Evolutionary conservation across 92 coral and sea anemone species (phyloP).

Genomic region (Porites lobata): DNA sequence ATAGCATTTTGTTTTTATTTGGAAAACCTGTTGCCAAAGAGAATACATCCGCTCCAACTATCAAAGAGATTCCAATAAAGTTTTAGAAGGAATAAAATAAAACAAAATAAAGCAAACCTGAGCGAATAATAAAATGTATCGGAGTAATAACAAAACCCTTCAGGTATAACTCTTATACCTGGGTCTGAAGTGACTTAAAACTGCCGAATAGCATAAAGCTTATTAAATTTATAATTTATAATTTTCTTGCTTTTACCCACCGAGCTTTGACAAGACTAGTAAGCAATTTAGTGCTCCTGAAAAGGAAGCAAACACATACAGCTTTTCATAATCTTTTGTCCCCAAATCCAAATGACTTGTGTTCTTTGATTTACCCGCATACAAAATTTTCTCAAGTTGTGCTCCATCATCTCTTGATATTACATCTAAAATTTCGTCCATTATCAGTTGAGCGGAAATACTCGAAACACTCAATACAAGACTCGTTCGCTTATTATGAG

Average conservation of each 20-base stretch:
- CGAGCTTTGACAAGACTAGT: background rate
- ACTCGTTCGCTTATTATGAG: background rate
- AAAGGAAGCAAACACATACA: constrained; percentile 2
- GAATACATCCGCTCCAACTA: too few relatives aligned
- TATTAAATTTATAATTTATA: background rate
- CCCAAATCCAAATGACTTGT: constrained; percentile 7
- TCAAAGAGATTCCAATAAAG: too few relatives aligned
- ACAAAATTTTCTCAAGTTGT: background rate
- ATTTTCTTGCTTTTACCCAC: background rate
- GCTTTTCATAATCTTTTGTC: constrained; percentile 7
- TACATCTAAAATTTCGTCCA: constrained; percentile 1
- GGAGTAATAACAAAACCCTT: too few relatives aligned
- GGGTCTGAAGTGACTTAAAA: background rate
- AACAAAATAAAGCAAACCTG: too few relatives aligned
- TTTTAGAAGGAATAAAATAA: too few relatives aligned
- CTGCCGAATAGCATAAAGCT: background rate
- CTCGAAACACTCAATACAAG: background rate
- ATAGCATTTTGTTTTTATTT: too few relatives aligned
- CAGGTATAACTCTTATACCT: too few relatives aligned
- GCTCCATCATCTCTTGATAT: background rate
- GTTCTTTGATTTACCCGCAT: background rate
- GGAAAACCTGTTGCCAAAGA: too few relatives aligned
- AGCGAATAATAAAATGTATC: too few relatives aligned
- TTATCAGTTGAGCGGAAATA: background rate
- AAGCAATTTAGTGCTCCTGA: constrained; percentile 4